Percentiles rank a stretch among this genome's conserved stretches.
Evolutionary conservation across 2,797 vertebrate species (phyloP).

Genomic region (Hozukius guyotensis): DNA sequence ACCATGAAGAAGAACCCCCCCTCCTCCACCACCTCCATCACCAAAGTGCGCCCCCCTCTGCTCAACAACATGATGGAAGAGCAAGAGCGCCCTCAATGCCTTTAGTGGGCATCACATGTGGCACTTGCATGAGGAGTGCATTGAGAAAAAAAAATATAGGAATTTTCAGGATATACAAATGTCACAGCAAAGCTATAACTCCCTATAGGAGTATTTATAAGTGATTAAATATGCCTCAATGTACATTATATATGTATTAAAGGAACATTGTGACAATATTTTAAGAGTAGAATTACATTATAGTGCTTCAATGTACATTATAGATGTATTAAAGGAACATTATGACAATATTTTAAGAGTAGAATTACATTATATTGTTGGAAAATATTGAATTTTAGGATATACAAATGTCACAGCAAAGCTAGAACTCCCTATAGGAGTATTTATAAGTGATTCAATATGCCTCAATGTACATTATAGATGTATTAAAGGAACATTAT

Average conservation of each 20-base stretch:
- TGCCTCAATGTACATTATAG: neutral
- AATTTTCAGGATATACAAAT: constrained; percentile 21
- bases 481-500: neutral
- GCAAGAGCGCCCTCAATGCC: constrained; percentile 71
- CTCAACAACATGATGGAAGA: constrained; percentile 36
- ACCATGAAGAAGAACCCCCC: constrained; percentile 35
- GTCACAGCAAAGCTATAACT: neutral
- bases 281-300: neutral
- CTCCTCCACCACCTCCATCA: constrained; percentile 4
- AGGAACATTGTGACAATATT: neutral
- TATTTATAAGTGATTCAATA: neutral
- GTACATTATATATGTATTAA: neutral
- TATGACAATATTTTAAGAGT: neutral
- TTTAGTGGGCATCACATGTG: constrained; percentile 23
- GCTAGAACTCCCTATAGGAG: neutral
- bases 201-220: neutral
- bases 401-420: constrained; percentile 15
- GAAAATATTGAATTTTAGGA: neutral
- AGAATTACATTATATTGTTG: neutral
- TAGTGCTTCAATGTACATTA: neutral
- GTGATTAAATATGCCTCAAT: neutral
- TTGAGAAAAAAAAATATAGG: neutral
- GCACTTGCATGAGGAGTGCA: neutral
- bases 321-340: neutral
- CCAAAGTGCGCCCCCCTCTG: constrained; percentile 14